Percentiles rank a stretch among this genome's conserved stretches.
These are phyloP conservation scores for Thomomys bottae DNA, from an alignment of 2,113 vertebrate species.

Conservation along the genomic window DNA sequence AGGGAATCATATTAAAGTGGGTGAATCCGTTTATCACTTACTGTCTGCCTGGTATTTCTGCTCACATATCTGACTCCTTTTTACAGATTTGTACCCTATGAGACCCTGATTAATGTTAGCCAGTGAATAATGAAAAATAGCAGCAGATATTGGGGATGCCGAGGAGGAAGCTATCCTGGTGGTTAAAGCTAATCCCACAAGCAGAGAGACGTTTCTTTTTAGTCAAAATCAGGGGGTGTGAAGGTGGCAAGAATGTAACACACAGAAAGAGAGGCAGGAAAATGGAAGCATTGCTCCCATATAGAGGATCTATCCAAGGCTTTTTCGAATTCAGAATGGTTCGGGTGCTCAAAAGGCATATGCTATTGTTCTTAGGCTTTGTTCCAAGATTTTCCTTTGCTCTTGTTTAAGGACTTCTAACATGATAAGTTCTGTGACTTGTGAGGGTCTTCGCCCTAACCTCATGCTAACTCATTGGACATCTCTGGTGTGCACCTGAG, in stretches of 20 bases:
- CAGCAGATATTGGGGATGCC: conserved; percentile 19
- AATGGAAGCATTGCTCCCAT: conserved; percentile 12
- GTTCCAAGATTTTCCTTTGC: conserved; percentile 28
- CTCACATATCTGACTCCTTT: conserved; percentile 74
- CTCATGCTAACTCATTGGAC: neutral
- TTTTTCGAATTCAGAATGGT: neutral
- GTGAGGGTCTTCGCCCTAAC: neutral
- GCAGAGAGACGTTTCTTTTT: conserved; percentile 51
- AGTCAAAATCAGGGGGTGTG: conserved; percentile 23
- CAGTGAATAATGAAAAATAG: conserved; percentile 72
- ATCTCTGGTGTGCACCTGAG: neutral
- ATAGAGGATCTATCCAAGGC: neutral
- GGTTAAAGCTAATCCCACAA: conserved; percentile 61
- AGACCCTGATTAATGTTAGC: conserved; percentile 73
- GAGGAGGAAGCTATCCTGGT: conserved; percentile 16
- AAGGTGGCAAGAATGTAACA: conserved; percentile 11
- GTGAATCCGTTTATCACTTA: conserved; percentile 81
- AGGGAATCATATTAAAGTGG: conserved; percentile 79
- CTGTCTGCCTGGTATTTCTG: conserved; percentile 74
- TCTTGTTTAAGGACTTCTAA: neutral
- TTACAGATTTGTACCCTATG: conserved; percentile 71
- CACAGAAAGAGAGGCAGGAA: neutral
- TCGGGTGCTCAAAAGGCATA: neutral
- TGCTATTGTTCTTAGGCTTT: neutral
- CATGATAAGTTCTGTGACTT: neutral